These are phyloP conservation scores for Psylliodes chrysocephalus DNA, from an alignment of 2,888 invertebrate genomes.

Conservation along the genomic window DNA sequence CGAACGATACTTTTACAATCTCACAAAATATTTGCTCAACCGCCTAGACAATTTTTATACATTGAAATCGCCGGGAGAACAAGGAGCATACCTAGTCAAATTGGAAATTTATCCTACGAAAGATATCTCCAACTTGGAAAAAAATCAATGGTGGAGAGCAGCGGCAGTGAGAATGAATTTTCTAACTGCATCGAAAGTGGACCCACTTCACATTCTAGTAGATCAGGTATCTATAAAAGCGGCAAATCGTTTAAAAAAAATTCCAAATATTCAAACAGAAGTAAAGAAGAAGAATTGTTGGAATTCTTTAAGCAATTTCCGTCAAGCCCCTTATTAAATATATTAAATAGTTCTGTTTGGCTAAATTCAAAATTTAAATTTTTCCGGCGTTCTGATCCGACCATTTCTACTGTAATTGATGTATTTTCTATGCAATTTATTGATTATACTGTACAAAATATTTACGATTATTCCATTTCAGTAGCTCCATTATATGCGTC, in stretches of 20 bases:
- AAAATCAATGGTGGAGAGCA: conserved; percentile 27
- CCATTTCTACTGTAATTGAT: background rate
- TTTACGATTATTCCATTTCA: background rate
- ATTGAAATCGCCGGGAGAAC: conserved; percentile 7
- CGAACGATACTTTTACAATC: conserved; percentile 6
- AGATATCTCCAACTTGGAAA: conserved; percentile 19
- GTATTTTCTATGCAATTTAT: background rate
- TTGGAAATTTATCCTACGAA: conserved; percentile 17
- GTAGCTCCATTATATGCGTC: background rate
- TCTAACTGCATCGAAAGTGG: conserved; percentile 19
- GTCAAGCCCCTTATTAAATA: conserved; percentile 21
- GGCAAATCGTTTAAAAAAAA: background rate
- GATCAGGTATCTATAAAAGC: background rate
- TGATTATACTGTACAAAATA: background rate
- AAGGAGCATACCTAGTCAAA: conserved; percentile 10
- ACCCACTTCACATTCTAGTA: conserved; percentile 22
- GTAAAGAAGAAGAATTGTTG: conserved; percentile 23
- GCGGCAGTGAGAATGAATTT: conserved; percentile 16
- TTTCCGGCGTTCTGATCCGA: background rate
- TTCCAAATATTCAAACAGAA: conserved; percentile 27
- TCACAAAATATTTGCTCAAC: conserved; percentile 14
- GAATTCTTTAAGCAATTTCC: conserved; percentile 20
- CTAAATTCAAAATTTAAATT: background rate
- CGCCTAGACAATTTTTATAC: background rate
- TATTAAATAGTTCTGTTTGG: conserved; percentile 4